A percentile compares a stretch with the other conserved stretches of the same genome.
Evolutionary conservation across 1,140 invertebrate genomes (phyloP).

Genomic region (Drosophila elegans): DNA sequence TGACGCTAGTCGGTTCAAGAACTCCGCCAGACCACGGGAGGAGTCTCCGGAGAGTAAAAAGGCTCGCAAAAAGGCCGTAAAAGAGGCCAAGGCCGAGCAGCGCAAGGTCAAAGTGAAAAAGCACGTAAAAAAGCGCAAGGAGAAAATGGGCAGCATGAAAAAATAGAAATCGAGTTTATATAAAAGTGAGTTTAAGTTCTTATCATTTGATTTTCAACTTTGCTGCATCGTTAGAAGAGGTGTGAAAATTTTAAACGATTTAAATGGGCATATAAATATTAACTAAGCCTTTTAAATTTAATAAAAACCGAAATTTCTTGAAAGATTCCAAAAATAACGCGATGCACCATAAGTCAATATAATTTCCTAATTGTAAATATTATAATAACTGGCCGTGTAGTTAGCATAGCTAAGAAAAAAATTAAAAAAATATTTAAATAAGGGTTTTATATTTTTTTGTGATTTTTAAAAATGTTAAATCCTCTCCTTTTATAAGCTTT

Average conservation of each 20-base stretch:
- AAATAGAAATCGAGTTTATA: constrained; percentile 56
- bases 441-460: background rate
- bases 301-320: too few species aligned
- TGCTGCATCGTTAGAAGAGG: background rate
- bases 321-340: background rate
- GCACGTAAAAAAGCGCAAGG: constrained; percentile 96
- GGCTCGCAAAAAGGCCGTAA: constrained; percentile 93
- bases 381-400: background rate
- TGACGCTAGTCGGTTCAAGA: constrained; percentile 88
- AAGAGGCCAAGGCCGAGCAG: constrained; percentile 95
- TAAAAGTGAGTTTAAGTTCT: constrained; percentile 4
- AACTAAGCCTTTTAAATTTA: too few species aligned
- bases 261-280: background rate
- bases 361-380: constrained; percentile 1
- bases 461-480: background rate
- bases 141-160: constrained; percentile 87
- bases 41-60: constrained; percentile 95
- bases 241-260: background rate
- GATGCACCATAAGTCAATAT: background rate
- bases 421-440: background rate
- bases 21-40: constrained; percentile 90
- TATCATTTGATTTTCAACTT: constrained; percentile 3
- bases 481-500: too few species aligned
- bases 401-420: background rate
- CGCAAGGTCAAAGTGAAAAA: constrained; percentile 97